Base-by-base conservation (phyloP, 92 coral and sea anemone genomes). In the Porites divaricata region DNA sequence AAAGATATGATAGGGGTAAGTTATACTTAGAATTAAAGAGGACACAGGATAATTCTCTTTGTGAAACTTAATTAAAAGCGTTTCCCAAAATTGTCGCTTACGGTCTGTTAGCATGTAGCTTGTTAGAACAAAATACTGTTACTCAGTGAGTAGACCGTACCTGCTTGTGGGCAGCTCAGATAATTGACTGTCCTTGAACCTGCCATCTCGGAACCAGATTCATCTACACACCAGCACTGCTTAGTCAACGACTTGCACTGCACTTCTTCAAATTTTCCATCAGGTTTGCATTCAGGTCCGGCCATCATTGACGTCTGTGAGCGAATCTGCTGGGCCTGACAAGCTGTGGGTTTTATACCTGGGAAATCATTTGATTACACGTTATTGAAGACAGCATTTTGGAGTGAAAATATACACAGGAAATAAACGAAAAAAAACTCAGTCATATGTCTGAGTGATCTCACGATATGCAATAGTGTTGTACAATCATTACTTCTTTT, bases 191-290 rank as follows among this genome's bases (percentile, higher is more conserved):
- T 82, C 72, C 86, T 71, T 6, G 86, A 82, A 22, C 86, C 86
- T 14, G 79, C 26, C 86, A 61, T 9, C 59, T 82, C 86, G 6
- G 49, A 59, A 15, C 86, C 86, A 59, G 78, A 71, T 35, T 23
- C 51, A 50, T 87, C 95, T n/a, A 94, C 98, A 66, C 98, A 94
- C 98, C 98, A 94, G 81, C 98, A 94, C 69, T 76, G 81, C 1
- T 90, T 85, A 10, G 88, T 89, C 45, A 76, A 63, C 17, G 63
- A 68, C 72, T 90, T 90, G 83, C 98, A 94, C 73, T 94, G 98
- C 20, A 88, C 80, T 8, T 87, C 87, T 56, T 74, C 85, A 88
- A 90, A 94, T 64, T 76, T 74, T 15, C 95, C 95, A 78, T 86
- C 91, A 6, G 72, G 64, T 54, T 90, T 89, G 69, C 98, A 94